These are phyloP conservation scores for Chrysogorgia sp. DNA, from an alignment of 92 coral and sea anemone species.

Conservation along the genomic window DNA sequence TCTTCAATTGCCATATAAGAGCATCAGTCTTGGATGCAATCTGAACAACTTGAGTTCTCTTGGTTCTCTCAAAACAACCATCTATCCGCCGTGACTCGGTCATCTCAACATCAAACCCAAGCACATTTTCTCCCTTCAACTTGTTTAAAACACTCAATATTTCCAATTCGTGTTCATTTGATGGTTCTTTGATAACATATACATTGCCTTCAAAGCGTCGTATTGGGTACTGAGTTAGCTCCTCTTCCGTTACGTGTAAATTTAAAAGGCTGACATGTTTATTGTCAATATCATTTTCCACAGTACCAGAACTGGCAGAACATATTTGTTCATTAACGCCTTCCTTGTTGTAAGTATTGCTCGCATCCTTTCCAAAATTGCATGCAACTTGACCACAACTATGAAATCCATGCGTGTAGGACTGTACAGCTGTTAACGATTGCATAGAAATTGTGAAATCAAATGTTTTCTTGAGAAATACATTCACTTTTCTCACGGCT, in stretches of 20 bases:
- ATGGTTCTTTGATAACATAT: constrained; percentile 14
- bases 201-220: constrained; percentile 25
- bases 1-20: constrained; percentile 66
- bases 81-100: constrained; percentile 36
- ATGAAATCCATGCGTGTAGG: not conserved
- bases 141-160: constrained; percentile 51
- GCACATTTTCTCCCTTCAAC: constrained; percentile 54
- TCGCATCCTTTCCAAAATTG: not conserved
- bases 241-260: constrained; percentile 10
- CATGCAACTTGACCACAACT: not conserved
- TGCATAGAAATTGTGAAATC: not conserved
- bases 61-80: not conserved
- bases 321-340: too few species aligned
- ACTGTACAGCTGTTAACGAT: not conserved
- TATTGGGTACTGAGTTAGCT: constrained; percentile 14
- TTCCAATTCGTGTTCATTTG: constrained; percentile 15
- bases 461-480: constrained; percentile 2
- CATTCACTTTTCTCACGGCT: not conserved
- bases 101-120: constrained; percentile 80
- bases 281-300: not conserved
- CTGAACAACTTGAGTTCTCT: constrained; percentile 70
- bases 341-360: not conserved
- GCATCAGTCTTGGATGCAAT: constrained; percentile 70
- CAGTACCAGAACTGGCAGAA: not conserved
- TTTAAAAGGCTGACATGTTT: not conserved